Percentiles rank a stretch among this genome's conserved stretches.
Conservation (phyloP, 2,797 vertebrate genomes). For the Philypnodon macrostomus region DNA sequence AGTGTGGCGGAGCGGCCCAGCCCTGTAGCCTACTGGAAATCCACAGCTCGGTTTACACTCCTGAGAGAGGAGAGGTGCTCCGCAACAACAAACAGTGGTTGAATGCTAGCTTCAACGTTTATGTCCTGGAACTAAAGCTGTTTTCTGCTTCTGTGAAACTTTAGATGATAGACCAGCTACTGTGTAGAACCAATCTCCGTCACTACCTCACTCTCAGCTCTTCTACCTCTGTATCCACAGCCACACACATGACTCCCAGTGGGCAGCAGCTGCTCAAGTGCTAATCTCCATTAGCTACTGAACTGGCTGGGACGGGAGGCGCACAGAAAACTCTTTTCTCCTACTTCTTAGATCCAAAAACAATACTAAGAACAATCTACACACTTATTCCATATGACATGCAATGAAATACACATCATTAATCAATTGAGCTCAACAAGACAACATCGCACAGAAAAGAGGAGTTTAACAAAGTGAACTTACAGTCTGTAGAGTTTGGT, state of each 20-base stretch:
- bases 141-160: constrained; percentile 38
- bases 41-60: constrained; percentile 45
- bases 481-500: constrained; percentile 96
- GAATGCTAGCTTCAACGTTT: constrained; percentile 33
- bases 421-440: too few species aligned
- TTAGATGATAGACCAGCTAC: constrained; percentile 40
- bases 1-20: constrained; percentile 46
- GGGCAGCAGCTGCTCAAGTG: constrained; percentile 75
- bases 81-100: constrained; percentile 47
- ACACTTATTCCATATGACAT: constrained; percentile 18
- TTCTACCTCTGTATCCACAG: constrained; percentile 26
- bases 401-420: neutral
- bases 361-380: constrained; percentile 18
- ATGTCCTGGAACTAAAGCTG: constrained; percentile 46
- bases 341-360: constrained; percentile 27
- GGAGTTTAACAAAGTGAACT: constrained; percentile 72
- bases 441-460: neutral
- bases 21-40: constrained; percentile 53
- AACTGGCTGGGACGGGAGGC: constrained; percentile 61
- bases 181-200: constrained; percentile 12
- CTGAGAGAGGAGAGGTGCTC: constrained; percentile 37
- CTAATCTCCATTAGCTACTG: constrained; percentile 77
- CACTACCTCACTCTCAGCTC: constrained; percentile 12
- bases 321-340: constrained; percentile 42
- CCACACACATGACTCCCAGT: constrained; percentile 48